Percentiles rank a stretch among this genome's conserved stretches.
Conservation (phyloP, 2,888 invertebrate genomes). For the Laspeyria flexula region DNA sequence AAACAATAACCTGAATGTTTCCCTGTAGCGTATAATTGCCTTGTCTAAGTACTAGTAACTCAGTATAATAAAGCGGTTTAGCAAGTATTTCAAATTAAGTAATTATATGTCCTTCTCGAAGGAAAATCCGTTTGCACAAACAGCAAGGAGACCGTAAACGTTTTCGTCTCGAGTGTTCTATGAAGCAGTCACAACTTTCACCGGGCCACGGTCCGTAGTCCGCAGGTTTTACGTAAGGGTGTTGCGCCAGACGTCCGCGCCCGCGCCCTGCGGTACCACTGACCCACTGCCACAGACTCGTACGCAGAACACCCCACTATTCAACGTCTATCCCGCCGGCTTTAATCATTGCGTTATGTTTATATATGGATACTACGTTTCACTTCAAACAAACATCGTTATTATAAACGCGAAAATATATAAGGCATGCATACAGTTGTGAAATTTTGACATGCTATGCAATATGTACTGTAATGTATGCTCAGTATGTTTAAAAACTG, state of each 20-base stretch:
- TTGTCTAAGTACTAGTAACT: no score
- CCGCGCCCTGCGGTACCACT: constrained; percentile 81
- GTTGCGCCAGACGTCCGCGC: constrained; percentile 78
- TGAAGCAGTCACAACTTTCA: constrained; percentile 76
- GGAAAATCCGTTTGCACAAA: constrained; percentile 35
- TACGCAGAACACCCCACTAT: constrained; percentile 61
- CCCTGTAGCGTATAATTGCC: no score
- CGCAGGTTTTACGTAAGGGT: constrained; percentile 80
- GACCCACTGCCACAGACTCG: constrained; percentile 80
- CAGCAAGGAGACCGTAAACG: constrained; percentile 40
- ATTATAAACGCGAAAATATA: constrained; percentile 16
- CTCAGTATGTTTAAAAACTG: constrained; percentile 12
- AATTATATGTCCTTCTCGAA: constrained; percentile 20
- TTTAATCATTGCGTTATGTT: constrained; percentile 40
- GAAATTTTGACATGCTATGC: constrained; percentile 10
- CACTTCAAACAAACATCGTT: constrained; percentile 12
- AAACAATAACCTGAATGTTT: no score
- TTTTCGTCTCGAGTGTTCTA: constrained; percentile 65
- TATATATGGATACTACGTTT: constrained; percentile 23
- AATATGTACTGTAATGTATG: constrained; percentile 3
- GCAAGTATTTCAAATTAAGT: neutral
- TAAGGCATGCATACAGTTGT: constrained; percentile 6
- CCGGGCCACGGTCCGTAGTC: constrained; percentile 63
- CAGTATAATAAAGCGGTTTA: no score
- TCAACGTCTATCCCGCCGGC: constrained; percentile 52